A percentile compares a stretch with the other conserved stretches of the same genome.
phyloP scores from a whole-genome alignment of 2,888 invertebrate genomes.

The Acanthoscelides obtectus region DNA sequence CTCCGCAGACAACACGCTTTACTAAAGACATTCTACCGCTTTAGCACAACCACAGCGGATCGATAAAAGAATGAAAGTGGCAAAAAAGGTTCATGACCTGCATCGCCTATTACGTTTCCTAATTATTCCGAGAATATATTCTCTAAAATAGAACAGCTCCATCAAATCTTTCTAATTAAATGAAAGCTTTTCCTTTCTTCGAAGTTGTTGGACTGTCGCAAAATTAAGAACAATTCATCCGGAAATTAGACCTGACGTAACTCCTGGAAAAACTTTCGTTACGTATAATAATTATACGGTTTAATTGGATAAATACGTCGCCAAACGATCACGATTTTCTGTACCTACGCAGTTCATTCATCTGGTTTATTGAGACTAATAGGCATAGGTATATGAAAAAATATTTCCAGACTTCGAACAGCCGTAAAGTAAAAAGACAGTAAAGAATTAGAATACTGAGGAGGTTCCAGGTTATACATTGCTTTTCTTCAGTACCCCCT shows the following conservation, averaged over 20 bases:
- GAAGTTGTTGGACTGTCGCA: not conserved
- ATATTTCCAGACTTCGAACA: no score
- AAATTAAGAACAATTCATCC: not conserved
- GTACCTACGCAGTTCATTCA: no score
- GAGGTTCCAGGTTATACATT: no score
- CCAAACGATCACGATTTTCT: no score
- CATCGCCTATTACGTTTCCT: not conserved
- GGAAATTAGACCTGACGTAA: not conserved
- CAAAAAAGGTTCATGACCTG: not conserved
- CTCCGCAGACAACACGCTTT: no score
- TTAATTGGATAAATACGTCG: not conserved
- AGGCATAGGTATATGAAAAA: no score
- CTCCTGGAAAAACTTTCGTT: not conserved
- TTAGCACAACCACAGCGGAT: not conserved
- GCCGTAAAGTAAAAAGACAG: no score
- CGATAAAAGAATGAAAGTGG: not conserved
- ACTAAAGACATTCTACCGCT: not conserved
- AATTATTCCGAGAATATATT: not conserved
- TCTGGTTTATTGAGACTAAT: no score
- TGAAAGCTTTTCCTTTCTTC: not conserved
- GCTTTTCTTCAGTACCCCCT: no score
- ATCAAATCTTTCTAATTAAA: not conserved
- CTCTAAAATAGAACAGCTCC: not conserved
- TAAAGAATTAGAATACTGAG: no score
- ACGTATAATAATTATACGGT: not conserved